Evolutionary conservation across 2,797 vertebrate species (phyloP).

Genomic region (Ciconia nigra): DNA sequence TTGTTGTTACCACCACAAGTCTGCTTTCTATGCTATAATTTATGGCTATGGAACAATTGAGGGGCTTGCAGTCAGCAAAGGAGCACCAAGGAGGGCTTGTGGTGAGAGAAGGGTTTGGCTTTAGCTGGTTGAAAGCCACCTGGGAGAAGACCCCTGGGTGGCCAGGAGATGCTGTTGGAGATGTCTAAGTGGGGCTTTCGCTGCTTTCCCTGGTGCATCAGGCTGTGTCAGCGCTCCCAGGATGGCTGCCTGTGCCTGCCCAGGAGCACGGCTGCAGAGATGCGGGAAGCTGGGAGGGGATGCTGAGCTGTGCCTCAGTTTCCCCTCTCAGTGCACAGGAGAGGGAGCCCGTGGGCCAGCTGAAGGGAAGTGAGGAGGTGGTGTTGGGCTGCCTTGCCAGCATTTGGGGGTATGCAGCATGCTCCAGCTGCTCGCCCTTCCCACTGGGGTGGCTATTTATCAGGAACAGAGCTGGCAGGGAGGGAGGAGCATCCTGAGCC

Average conservation of each 20-base stretch:
- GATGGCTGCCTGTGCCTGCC: neutral
- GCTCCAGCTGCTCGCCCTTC: rapidly evolving
- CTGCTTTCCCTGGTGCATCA: rapidly evolving
- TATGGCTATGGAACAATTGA: neutral
- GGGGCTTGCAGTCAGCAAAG: neutral
- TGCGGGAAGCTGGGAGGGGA: neutral
- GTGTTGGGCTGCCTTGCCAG: neutral
- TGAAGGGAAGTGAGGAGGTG: neutral
- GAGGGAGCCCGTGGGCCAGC: neutral
- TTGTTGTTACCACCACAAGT: neutral
- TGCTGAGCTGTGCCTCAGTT: neutral
- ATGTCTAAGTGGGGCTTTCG: neutral
- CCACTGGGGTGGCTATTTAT: rapidly evolving
- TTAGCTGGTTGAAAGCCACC: neutral
- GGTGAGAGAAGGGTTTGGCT: neutral
- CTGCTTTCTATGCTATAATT: neutral
- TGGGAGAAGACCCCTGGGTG: neutral
- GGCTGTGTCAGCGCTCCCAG: neutral
- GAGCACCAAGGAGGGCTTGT: neutral
- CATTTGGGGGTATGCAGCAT: neutral
- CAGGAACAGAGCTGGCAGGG: neutral
- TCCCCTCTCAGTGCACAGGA: neutral
- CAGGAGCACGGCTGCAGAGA: neutral
- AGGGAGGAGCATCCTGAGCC: neutral
- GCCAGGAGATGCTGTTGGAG: neutral